Evolutionary conservation across 2,888 invertebrate genomes (phyloP).

Genomic region (Drosophila rubida): DNA sequence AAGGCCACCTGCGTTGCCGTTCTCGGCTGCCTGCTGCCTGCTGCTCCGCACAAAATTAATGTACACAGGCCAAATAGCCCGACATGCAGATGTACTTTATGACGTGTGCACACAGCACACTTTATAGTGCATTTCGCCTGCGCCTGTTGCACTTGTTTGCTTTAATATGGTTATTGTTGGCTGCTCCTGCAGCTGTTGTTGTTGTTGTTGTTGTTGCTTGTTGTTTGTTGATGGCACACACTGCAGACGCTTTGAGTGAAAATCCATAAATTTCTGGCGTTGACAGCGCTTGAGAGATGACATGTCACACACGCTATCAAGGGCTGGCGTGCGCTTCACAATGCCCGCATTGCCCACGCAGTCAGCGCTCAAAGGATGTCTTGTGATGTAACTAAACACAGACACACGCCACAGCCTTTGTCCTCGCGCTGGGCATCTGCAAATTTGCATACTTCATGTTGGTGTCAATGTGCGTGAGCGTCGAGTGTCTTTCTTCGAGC

Average conservation of each 20-base stretch:
- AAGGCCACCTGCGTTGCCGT: slow-evolving; percentile 24
- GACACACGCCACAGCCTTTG: slow-evolving; percentile 30
- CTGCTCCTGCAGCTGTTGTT: slow-evolving; percentile 4
- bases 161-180: slow-evolving; percentile 2
- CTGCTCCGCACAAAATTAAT: slow-evolving; percentile 1
- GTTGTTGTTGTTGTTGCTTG: background rate
- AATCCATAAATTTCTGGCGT: slow-evolving; percentile 62
- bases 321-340: slow-evolving; percentile 1
- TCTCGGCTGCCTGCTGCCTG: slow-evolving; percentile 13
- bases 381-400: slow-evolving; percentile 35
- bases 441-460: slow-evolving; percentile 33
- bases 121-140: slow-evolving; percentile 14
- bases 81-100: background rate
- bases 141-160: slow-evolving; percentile 17
- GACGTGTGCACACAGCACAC: slow-evolving; percentile 8
- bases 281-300: slow-evolving; percentile 64
- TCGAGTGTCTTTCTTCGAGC: background rate
- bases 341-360: slow-evolving; percentile 22
- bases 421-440: slow-evolving; percentile 11
- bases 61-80: slow-evolving; percentile 8
- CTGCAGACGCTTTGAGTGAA: slow-evolving; percentile 31
- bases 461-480: slow-evolving; percentile 8
- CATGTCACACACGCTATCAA: slow-evolving; percentile 35
- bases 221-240: slow-evolving; percentile 24
- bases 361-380: background rate